Conservation (phyloP, 2,888 invertebrate genomes). For the Chalcis sispes region DNA sequence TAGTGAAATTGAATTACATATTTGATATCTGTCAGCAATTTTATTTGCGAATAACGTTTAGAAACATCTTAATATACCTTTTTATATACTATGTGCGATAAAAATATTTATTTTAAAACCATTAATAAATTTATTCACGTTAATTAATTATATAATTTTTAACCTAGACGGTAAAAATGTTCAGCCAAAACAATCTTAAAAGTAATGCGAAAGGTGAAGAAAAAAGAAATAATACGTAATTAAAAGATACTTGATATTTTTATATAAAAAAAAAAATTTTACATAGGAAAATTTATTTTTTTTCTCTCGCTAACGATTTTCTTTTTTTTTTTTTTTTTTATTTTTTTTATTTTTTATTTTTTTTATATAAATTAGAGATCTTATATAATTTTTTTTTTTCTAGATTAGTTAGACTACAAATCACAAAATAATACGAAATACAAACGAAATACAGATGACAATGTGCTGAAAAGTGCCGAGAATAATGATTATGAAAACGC, state of each 20-base stretch:
- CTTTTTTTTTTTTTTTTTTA: slow-evolving; percentile 20
- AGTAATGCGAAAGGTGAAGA: slow-evolving; percentile 37
- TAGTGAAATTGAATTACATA: too few relatives aligned
- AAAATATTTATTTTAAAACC: too few relatives aligned
- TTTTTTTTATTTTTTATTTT: slow-evolving; percentile 22
- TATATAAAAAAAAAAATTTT: not conserved
- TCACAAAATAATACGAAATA: slow-evolving; percentile 30
- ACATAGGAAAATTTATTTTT: slow-evolving; percentile 35
- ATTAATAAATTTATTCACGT: not conserved
- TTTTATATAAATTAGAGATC: not conserved
- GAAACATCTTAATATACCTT: too few relatives aligned
- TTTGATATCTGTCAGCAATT: too few relatives aligned
- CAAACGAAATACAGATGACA: slow-evolving; percentile 34
- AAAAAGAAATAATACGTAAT: slow-evolving; percentile 30
- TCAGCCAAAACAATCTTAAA: slow-evolving; percentile 32
- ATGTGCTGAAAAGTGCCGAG: slow-evolving; percentile 32
- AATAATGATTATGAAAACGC: slow-evolving; percentile 38
- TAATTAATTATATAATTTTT: slow-evolving; percentile 1
- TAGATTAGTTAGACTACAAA: slow-evolving; percentile 26
- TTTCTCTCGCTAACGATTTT: slow-evolving; percentile 11
- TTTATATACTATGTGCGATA: too few relatives aligned
- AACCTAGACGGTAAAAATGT: slow-evolving; percentile 9
- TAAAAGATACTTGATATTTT: not conserved
- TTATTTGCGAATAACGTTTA: too few relatives aligned
- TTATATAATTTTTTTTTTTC: slow-evolving; percentile 10